These are phyloP conservation scores for Solenodon paradoxus DNA, from an alignment of 2,113 vertebrate genomes.

Conservation along the genomic window DNA sequence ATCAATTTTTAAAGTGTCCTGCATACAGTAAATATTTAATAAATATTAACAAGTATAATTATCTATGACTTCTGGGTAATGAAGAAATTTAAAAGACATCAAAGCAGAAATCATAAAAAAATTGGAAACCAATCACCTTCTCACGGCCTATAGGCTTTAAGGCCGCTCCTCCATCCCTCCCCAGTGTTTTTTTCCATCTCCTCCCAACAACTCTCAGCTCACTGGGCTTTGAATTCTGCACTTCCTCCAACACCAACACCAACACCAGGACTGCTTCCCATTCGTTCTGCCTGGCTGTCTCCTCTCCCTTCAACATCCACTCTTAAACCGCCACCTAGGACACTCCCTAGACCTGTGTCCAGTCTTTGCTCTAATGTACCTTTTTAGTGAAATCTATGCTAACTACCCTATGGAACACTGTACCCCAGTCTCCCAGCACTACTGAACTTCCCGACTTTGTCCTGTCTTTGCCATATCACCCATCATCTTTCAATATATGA, in stretches of 20 bases:
- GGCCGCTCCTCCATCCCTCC: background rate
- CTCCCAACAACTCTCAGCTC: background rate
- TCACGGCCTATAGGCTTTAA: background rate
- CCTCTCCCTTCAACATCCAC: background rate
- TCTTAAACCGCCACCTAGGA: background rate
- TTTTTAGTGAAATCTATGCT: background rate
- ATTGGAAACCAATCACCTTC: background rate
- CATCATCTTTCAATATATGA: background rate
- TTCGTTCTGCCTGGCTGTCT: background rate
- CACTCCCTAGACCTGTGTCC: background rate
- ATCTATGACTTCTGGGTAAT: background rate
- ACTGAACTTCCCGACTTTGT: background rate
- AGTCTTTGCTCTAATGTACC: background rate
- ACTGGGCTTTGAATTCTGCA: background rate
- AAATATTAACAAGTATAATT: background rate
- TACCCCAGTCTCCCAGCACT: background rate
- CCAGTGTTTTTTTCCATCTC: background rate
- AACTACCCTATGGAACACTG: background rate
- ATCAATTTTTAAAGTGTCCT: background rate
- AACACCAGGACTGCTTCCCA: too few species aligned
- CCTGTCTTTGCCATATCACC: background rate
- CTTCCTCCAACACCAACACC: too few species aligned
- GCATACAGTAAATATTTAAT: background rate
- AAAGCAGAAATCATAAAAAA: background rate
- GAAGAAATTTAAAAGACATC: background rate